Conservation (phyloP, 2,113 vertebrate species). For the Strix aluco region DNA sequence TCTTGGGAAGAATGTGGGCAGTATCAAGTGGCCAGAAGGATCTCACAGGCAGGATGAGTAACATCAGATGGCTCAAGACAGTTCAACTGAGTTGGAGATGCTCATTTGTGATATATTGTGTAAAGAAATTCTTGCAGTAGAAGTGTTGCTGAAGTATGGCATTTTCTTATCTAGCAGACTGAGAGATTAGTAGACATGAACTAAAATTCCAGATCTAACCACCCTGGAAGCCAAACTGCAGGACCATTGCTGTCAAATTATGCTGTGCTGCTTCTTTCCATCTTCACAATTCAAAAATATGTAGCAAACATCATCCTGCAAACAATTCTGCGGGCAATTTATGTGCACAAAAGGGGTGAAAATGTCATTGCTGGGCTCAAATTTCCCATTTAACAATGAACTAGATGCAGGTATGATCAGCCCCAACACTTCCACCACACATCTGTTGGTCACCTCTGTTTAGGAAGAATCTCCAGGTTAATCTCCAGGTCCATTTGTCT, state of each 20-base stretch:
- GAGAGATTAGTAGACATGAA: background rate
- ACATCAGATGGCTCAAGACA: background rate
- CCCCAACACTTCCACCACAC: background rate
- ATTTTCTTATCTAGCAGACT: background rate
- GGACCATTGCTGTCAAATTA: background rate
- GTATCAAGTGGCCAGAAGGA: background rate
- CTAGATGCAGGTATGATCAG: background rate
- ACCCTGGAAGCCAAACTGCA: background rate
- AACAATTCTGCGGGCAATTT: background rate
- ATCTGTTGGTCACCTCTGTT: background rate
- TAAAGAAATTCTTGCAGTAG: background rate
- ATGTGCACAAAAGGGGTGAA: background rate
- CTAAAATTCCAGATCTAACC: background rate
- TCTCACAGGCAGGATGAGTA: conserved; percentile 12
- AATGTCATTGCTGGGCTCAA: background rate
- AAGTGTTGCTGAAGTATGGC: background rate
- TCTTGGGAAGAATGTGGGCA: conserved; percentile 11
- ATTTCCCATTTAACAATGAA: background rate
- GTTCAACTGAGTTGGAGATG: background rate
- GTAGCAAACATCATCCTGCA: background rate
- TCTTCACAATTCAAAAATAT: background rate
- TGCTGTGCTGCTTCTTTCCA: background rate
- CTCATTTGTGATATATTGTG: background rate
- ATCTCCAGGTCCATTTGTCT: background rate
- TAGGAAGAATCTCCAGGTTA: background rate